Evolutionary conservation across 2,888 invertebrate genomes (phyloP).

Genomic region (Abrostola triplasia): DNA sequence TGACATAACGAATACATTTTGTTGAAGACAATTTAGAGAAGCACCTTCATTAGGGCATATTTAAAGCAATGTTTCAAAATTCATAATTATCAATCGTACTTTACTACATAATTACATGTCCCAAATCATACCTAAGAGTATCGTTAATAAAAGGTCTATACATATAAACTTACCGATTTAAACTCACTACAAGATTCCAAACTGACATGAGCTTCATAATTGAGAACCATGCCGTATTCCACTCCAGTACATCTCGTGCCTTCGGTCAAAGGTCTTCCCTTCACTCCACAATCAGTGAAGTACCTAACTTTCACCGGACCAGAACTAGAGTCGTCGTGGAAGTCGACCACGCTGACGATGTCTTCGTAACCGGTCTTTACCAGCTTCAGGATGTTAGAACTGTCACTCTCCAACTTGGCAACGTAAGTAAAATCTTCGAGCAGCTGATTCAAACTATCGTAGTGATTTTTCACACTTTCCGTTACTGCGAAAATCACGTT

Average conservation of each 20-base stretch:
- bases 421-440: conserved; percentile 93
- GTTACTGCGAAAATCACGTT: conserved; percentile 97
- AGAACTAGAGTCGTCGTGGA: conserved; percentile 88
- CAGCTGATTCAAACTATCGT: conserved; percentile 90
- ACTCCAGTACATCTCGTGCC: conserved; percentile 89
- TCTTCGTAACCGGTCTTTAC: conserved; percentile 94
- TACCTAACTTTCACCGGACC: conserved; percentile 91
- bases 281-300: conserved; percentile 91
- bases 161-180: conserved; percentile 72
- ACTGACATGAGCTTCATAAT: conserved; percentile 90
- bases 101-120: no score
- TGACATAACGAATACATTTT: no score
- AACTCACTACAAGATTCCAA: conserved; percentile 87
- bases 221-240: conserved; percentile 89
- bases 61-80: no score
- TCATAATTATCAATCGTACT: no score
- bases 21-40: no score
- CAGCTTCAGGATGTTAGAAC: conserved; percentile 95
- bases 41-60: no score
- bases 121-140: no score
- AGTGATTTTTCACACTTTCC: conserved; percentile 90
- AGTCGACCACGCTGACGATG: conserved; percentile 90
- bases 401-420: conserved; percentile 93
- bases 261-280: conserved; percentile 78
- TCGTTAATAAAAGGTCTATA: neutral